Evolutionary conservation across 2,888 invertebrate species (phyloP).

Genomic region (Patella depressa): DNA sequence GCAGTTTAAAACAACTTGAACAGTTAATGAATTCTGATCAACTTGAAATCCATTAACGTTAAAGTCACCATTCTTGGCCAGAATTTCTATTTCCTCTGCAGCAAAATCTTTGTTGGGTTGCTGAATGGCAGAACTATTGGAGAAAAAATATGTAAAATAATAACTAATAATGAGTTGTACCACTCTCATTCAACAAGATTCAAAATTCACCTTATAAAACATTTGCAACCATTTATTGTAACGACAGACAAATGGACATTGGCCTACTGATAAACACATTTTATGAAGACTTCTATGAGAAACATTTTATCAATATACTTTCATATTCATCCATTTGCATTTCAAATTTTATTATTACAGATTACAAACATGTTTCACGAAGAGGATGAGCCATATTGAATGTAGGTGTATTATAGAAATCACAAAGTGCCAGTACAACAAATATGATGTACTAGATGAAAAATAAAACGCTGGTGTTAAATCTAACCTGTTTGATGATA

Average conservation of each 20-base stretch:
- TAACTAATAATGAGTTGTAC: not conserved
- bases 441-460: no score
- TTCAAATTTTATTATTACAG: no score
- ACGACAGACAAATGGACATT: no score
- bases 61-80: slow-evolving; percentile 46
- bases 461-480: not conserved
- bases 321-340: no score
- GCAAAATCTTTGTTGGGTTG: slow-evolving; percentile 28
- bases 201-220: not conserved
- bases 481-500: slow-evolving; percentile 44
- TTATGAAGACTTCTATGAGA: no score
- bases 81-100: slow-evolving; percentile 43
- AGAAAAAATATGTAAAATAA: not conserved
- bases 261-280: no score
- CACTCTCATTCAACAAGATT: not conserved
- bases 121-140: slow-evolving; percentile 16
- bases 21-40: slow-evolving; percentile 35
- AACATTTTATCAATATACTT: no score
- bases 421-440: no score
- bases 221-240: no score
- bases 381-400: no score
- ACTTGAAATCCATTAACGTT: slow-evolving; percentile 39
- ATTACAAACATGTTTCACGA: no score
- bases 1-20: slow-evolving; percentile 43
- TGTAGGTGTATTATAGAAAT: no score